A percentile compares a stretch with the other conserved stretches of the same genome.
Evolutionary conservation across 2,113 vertebrate genomes (phyloP).

Genomic region (Microcebus jonahi): DNA sequence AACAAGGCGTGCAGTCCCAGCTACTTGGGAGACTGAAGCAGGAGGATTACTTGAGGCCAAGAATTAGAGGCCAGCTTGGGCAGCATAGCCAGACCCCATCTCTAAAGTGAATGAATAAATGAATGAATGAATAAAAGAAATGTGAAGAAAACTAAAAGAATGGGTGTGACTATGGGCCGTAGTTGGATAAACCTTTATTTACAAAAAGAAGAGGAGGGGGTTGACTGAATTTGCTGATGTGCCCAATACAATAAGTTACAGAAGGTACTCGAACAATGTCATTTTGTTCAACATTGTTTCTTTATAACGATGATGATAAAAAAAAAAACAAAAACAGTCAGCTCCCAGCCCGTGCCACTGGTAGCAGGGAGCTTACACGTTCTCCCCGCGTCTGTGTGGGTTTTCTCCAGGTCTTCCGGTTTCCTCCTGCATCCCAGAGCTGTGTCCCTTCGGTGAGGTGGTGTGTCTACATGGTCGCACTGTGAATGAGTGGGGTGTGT

Average conservation of each 20-base stretch:
- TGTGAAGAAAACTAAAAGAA: not conserved
- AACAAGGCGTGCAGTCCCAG: too few species aligned
- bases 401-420: not conserved
- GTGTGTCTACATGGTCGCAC: too few species aligned
- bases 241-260: not conserved
- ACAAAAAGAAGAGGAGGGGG: not conserved
- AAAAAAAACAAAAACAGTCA: not conserved
- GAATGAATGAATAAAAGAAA: too few species aligned
- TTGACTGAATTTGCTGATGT: not conserved
- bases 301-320: not conserved
- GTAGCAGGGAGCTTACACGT: not conserved
- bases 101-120: too few species aligned
- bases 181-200: not conserved
- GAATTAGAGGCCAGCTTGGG: too few species aligned
- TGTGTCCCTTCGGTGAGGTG: not conserved
- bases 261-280: not conserved
- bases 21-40: too few species aligned
- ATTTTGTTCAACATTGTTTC: not conserved
- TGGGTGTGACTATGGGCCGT: not conserved
- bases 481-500: not conserved
- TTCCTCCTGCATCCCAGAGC: not conserved
- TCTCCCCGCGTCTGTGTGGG: not conserved
- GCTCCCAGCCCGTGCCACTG: not conserved
- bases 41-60: too few species aligned
- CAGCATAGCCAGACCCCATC: too few species aligned